phyloP scores from a whole-genome alignment of 1,140 invertebrate species.

The Tetragonula clypearis region DNA sequence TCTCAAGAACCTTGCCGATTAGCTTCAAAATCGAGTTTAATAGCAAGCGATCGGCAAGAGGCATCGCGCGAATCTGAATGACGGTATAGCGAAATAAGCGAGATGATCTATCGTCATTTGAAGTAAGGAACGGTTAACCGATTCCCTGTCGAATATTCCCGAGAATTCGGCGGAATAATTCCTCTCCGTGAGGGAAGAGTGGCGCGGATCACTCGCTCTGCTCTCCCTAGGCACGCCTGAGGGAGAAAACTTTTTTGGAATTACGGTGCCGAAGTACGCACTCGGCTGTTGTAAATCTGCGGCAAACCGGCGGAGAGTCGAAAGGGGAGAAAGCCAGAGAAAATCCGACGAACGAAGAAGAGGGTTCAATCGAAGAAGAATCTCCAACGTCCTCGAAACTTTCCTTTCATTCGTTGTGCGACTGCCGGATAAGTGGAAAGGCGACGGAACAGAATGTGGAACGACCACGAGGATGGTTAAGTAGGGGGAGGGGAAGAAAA shows the following conservation, averaged over 20 bases:
- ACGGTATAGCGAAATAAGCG: not conserved
- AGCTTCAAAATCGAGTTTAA: not conserved
- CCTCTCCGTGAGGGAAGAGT: not conserved
- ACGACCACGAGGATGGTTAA: not conserved
- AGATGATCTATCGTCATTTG: not conserved
- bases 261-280: conserved; percentile 53
- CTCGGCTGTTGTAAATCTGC: conserved; percentile 38
- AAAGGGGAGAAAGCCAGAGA: conserved; percentile 4
- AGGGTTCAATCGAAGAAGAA: conserved; percentile 34
- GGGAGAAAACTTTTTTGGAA: conserved; percentile 46
- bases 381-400: conserved; percentile 19
- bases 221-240: not conserved
- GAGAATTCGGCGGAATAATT: not conserved
- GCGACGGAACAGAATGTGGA: too few species aligned
- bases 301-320: not conserved
- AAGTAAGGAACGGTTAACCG: not conserved
- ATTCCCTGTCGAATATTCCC: not conserved
- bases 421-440: not conserved
- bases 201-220: not conserved
- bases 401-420: conserved; percentile 30
- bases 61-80: not conserved
- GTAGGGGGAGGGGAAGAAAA: not conserved
- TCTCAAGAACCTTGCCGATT: not conserved
- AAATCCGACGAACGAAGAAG: conserved; percentile 21
- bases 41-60: not conserved